These are phyloP conservation scores for Caiman crocodilus DNA, from an alignment of 2,797 vertebrate genomes.

Conservation along the genomic window DNA sequence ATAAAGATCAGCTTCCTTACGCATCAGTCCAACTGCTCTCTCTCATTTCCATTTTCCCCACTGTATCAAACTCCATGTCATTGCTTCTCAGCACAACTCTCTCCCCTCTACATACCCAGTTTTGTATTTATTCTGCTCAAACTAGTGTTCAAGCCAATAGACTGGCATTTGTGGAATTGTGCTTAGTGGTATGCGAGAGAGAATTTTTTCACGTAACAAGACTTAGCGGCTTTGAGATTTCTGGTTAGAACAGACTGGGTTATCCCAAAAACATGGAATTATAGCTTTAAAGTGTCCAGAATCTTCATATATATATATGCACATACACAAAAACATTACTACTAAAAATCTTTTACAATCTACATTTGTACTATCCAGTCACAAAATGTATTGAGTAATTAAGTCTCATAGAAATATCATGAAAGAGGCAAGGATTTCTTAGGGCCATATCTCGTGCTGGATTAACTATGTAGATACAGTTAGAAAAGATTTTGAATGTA, in stretches of 20 bases:
- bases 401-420: neutral
- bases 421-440: no score
- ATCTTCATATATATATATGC: neutral
- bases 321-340: neutral
- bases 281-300: neutral
- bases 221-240: no score
- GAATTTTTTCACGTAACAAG: neutral
- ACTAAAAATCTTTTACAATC: neutral
- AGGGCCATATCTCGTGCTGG: no score
- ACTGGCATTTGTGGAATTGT: neutral
- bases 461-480: no score
- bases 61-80: neutral
- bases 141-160: neutral
- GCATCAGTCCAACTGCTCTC: neutral
- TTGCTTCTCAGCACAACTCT: neutral
- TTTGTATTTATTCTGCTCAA: neutral
- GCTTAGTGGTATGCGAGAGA: constrained; percentile 5
- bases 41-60: neutral
- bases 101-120: neutral
- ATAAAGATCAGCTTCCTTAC: neutral
- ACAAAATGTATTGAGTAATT: neutral
- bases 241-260: no score
- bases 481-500: no score
- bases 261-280: no score
- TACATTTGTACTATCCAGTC: neutral